phyloP scores from a whole-genome alignment of 1,140 invertebrate genomes.

The Coboldia fuscipes region DNA sequence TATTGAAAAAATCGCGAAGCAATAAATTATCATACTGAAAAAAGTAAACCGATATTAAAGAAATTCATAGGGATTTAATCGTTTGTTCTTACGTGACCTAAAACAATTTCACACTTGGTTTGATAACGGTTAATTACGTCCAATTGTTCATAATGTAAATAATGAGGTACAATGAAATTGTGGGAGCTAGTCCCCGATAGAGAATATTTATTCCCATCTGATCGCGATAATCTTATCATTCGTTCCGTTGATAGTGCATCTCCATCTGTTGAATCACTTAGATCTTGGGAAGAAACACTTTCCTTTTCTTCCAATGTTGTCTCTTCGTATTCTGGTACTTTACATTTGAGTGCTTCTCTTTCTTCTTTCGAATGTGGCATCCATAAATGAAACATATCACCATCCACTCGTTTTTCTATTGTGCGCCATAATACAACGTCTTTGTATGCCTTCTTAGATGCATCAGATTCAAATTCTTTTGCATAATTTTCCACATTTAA shows the following conservation, averaged over 20 bases:
- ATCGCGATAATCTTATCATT: no score
- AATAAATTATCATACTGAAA: constrained; percentile 10
- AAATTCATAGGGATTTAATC: neutral
- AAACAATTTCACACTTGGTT: constrained; percentile 8
- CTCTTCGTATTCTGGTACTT: no score
- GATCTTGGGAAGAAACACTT: no score
- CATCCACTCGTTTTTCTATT: constrained; percentile 3
- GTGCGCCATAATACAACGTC: constrained; percentile 4
- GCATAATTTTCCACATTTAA: constrained; percentile 23
- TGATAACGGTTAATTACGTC: constrained; percentile 15
- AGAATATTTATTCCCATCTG: constrained; percentile 4
- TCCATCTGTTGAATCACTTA: no score
- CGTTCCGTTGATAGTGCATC: no score
- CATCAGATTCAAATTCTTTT: constrained; percentile 2
- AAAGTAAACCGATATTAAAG: neutral
- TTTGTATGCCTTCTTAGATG: neutral
- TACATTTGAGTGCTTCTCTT: no score
- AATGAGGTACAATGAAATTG: constrained; percentile 12
- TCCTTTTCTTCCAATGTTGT: no score
- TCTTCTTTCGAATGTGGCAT: constrained; percentile 8
- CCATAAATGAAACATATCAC: constrained; percentile 12
- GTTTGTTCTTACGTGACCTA: constrained; percentile 4
- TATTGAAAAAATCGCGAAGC: constrained; percentile 18
- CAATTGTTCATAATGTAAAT: constrained; percentile 14
- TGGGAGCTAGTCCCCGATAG: constrained; percentile 14